phyloP scores from a whole-genome alignment of 2,888 invertebrate genomes.

The Heliconius erato region DNA sequence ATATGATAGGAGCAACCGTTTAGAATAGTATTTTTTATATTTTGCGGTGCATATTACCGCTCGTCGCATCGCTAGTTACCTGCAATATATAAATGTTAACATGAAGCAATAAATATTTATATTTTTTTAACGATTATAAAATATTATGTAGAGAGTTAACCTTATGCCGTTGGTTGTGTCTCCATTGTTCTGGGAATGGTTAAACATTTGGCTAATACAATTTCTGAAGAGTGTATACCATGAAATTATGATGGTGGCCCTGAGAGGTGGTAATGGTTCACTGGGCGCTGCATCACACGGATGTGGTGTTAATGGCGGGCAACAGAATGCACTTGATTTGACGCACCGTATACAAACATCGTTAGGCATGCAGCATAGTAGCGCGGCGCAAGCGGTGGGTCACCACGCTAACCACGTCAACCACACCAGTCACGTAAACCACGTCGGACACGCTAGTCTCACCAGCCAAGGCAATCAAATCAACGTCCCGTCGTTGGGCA shows the following conservation, averaged over 20 bases:
- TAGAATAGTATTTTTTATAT: conserved; percentile 46
- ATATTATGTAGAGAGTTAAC: conserved; percentile 54
- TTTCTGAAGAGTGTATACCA: conserved; percentile 81
- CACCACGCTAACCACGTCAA: conserved; percentile 61
- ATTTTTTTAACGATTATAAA: conserved; percentile 54
- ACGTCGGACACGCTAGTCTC: conserved; percentile 49
- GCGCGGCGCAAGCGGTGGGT: conserved; percentile 65
- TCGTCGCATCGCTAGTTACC: conserved; percentile 41
- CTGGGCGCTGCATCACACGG: conserved; percentile 69
- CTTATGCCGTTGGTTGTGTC: conserved; percentile 77
- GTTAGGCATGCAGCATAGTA: conserved; percentile 68
- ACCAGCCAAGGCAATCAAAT: conserved; percentile 45
- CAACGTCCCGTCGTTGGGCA: conserved; percentile 49
- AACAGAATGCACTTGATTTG: conserved; percentile 69
- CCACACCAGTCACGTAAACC: conserved; percentile 49
- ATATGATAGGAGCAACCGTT: conserved; percentile 56
- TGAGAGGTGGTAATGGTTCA: conserved; percentile 76
- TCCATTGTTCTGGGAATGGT: conserved; percentile 82
- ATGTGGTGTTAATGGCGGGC: conserved; percentile 70
- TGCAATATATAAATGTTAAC: conserved; percentile 45
- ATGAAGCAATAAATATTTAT: conserved; percentile 52
- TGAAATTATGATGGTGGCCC: conserved; percentile 83
- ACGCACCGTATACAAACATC: conserved; percentile 74
- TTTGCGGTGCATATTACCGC: conserved; percentile 47
- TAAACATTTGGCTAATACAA: conserved; percentile 80